These are phyloP conservation scores for Hoplodrina blanda DNA, from an alignment of 2,888 invertebrate genomes.

Conservation along the genomic window DNA sequence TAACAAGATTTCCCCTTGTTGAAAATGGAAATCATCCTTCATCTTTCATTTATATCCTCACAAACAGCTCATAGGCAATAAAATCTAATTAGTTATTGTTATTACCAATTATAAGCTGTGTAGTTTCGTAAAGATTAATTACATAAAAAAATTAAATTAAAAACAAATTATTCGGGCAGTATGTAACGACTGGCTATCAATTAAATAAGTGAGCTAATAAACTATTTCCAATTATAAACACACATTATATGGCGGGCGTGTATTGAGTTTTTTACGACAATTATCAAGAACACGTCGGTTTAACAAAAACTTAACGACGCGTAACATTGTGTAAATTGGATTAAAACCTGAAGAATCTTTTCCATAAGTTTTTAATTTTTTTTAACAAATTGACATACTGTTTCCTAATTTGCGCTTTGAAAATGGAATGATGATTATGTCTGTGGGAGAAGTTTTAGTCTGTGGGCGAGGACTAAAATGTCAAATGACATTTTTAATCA, in stretches of 20 bases:
- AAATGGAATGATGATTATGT: constrained; percentile 31
- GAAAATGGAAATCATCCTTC: constrained; percentile 16
- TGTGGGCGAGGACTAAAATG: constrained; percentile 48
- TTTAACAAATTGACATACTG: constrained; percentile 25
- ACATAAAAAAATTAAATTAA: constrained; percentile 33
- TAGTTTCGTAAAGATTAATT: constrained; percentile 39
- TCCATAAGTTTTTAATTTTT: constrained; percentile 5
- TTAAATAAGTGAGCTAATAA: constrained; percentile 78
- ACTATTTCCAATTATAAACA: constrained; percentile 77
- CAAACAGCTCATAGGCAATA: constrained; percentile 26
- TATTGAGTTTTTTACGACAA: constrained; percentile 77
- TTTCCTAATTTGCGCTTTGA: constrained; percentile 15
- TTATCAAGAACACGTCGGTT: constrained; percentile 72
- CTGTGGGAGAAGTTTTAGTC: constrained; percentile 35
- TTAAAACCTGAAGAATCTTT: constrained; percentile 48
- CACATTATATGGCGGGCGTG: constrained; percentile 64
- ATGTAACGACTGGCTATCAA: constrained; percentile 64
- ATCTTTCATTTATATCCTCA: constrained; percentile 7
- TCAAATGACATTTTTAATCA: constrained; percentile 55
- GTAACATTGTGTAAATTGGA: constrained; percentile 75
- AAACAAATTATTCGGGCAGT: constrained; percentile 49
- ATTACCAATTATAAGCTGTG: constrained; percentile 46
- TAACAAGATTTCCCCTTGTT: neutral
- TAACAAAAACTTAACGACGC: constrained; percentile 77
- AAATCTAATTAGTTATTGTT: constrained; percentile 40